Percentiles rank a stretch among this genome's conserved stretches.
These are phyloP conservation scores for Pachyseris speciosa DNA, from an alignment of 64 coral and sea anemone genomes.

Conservation along the genomic window DNA sequence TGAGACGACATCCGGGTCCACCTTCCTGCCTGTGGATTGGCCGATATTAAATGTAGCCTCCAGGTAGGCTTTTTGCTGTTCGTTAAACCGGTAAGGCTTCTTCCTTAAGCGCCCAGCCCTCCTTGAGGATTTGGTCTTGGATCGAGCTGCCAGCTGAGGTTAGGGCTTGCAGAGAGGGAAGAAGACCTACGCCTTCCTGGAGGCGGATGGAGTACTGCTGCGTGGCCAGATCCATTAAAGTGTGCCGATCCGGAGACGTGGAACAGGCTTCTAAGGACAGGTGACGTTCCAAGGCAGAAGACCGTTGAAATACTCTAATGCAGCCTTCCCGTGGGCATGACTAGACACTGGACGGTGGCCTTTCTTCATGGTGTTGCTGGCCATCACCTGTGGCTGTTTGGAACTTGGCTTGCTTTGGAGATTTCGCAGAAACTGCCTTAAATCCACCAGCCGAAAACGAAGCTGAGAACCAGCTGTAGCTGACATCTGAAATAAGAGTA, in stretches of 20 bases:
- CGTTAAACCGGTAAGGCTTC: slow-evolving; percentile 55
- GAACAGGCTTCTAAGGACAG: slow-evolving; percentile 34
- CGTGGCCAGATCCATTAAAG: slow-evolving; percentile 38
- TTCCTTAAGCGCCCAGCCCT: slow-evolving; percentile 57
- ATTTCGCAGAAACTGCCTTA: slow-evolving; percentile 3
- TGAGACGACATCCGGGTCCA: slow-evolving; percentile 49
- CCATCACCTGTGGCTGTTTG: not conserved
- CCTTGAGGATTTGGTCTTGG: not conserved
- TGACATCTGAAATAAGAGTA: slow-evolving; percentile 24
- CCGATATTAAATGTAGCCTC: slow-evolving; percentile 53
- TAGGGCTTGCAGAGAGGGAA: not conserved
- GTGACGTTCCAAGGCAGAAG: slow-evolving; percentile 30
- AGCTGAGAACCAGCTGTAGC: slow-evolving; percentile 31
- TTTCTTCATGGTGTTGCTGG: not conserved
- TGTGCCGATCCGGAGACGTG: slow-evolving; percentile 12
- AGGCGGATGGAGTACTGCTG: slow-evolving; percentile 14
- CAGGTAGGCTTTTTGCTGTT: slow-evolving; percentile 51
- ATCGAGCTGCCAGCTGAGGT: not conserved
- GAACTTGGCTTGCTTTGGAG: not conserved
- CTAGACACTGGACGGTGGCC: not conserved
- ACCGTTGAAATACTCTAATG: slow-evolving; percentile 25
- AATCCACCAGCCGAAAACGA: slow-evolving; percentile 44
- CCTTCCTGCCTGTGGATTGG: slow-evolving; percentile 41
- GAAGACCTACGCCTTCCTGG: slow-evolving; percentile 47
- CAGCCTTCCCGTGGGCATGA: slow-evolving; percentile 58